Evolutionary conservation across 2,888 invertebrate species (phyloP).

Genomic region (Escarpia spicata): DNA sequence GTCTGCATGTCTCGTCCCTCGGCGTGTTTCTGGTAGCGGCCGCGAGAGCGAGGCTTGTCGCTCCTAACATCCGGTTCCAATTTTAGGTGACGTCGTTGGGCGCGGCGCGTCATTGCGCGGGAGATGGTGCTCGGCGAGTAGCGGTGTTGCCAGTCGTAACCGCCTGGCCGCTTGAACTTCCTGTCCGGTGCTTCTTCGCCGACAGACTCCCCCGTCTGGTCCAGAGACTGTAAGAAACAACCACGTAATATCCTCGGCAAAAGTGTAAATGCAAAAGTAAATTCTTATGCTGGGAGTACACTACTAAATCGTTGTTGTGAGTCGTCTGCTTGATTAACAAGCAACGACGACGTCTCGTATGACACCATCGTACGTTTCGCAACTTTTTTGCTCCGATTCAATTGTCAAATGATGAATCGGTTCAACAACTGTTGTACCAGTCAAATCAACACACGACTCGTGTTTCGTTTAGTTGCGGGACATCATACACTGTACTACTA

Average conservation of each 20-base stretch:
- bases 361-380: too few relatives aligned
- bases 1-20: not conserved
- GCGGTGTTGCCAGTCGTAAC: conserved; percentile 4
- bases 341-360: too few relatives aligned
- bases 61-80: not conserved
- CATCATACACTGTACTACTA: too few relatives aligned
- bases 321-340: too few relatives aligned
- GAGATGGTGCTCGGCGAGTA: not conserved
- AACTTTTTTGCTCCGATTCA: too few relatives aligned
- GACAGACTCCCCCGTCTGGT: not conserved
- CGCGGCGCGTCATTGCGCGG: too few relatives aligned
- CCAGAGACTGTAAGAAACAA: not conserved
- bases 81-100: not conserved
- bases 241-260: not conserved
- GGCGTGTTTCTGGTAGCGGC: not conserved
- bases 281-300: not conserved
- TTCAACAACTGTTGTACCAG: too few relatives aligned
- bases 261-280: not conserved
- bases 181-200: not conserved
- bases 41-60: not conserved
- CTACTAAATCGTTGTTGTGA: too few relatives aligned
- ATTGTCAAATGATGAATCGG: too few relatives aligned
- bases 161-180: not conserved
- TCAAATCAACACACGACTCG: too few relatives aligned
- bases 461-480: too few relatives aligned